Conservation (phyloP, 2,888 invertebrate species). For the Melanostoma mellinum region DNA sequence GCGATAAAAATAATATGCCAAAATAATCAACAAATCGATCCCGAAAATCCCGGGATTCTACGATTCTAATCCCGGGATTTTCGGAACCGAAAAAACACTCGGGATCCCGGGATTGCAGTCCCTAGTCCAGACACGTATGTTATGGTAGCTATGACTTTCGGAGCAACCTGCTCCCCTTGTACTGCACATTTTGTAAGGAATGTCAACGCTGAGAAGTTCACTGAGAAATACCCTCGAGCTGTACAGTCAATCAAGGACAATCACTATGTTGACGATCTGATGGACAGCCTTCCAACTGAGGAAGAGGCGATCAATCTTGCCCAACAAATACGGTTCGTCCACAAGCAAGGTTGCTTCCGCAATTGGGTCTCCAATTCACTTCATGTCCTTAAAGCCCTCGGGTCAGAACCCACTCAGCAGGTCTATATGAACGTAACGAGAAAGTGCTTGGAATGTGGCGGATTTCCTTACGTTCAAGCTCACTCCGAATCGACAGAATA, state of each 20-base stretch:
- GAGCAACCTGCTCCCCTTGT: conserved; percentile 73
- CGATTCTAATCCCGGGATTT: no score
- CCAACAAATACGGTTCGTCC: conserved; percentile 58
- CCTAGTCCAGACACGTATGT: no score
- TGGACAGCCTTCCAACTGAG: conserved; percentile 73
- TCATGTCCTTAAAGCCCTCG: conserved; percentile 33
- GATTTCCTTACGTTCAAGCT: conserved; percentile 38
- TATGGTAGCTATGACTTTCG: conserved; percentile 74
- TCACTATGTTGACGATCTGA: conserved; percentile 76
- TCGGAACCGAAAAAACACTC: no score
- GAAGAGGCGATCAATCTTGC: conserved; percentile 65
- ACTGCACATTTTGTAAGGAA: conserved; percentile 28
- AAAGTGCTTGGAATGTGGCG: no score
- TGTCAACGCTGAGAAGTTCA: conserved; percentile 33
- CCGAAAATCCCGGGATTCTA: no score
- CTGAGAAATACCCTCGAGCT: conserved; percentile 4
- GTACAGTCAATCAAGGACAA: conserved; percentile 36
- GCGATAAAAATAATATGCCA: no score
- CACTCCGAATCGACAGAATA: not conserved
- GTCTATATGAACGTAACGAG: conserved; percentile 5
- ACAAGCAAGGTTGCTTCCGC: conserved; percentile 58
- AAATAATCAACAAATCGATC: no score
- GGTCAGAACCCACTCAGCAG: conserved; percentile 16
- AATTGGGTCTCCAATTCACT: conserved; percentile 74
- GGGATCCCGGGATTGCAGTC: no score